Evolutionary conservation across 2,113 vertebrate genomes (phyloP).

Genomic region (Morone chrysops): DNA sequence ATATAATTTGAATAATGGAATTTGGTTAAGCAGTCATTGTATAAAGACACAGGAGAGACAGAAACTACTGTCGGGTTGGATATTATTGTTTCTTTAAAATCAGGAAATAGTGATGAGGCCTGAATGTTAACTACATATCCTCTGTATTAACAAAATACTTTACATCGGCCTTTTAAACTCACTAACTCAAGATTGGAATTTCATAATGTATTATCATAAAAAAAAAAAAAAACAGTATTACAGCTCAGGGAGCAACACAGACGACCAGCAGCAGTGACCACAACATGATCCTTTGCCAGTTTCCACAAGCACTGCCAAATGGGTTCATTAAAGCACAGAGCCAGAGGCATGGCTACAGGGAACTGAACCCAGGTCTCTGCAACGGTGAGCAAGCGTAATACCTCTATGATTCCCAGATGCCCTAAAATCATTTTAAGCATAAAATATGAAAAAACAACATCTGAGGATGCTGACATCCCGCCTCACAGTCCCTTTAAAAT

Average conservation of each 20-base stretch:
- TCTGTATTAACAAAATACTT: conserved; percentile 7
- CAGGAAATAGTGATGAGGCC: background rate
- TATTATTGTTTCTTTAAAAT: conserved; percentile 4
- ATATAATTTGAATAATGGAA: conserved; percentile 6
- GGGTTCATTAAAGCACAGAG: conserved; percentile 41
- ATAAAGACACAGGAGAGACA: conserved; percentile 12
- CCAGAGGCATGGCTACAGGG: conserved; percentile 58
- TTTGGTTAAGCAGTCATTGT: background rate
- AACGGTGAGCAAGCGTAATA: background rate
- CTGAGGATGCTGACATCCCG: background rate
- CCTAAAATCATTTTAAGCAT: conserved; percentile 18
- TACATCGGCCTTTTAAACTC: background rate
- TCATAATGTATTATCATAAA: conserved; percentile 29
- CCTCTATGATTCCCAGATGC: background rate
- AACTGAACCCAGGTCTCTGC: conserved; percentile 18
- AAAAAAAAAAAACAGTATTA: conserved; percentile 30
- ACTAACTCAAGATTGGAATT: background rate
- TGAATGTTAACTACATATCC: background rate
- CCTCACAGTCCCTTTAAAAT: background rate
- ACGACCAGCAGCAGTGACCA: conserved; percentile 20
- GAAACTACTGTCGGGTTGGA: background rate
- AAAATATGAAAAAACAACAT: background rate
- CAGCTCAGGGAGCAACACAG: conserved; percentile 15
- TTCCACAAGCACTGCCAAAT: conserved; percentile 38
- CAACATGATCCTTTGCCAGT: conserved; percentile 28